A percentile compares a stretch with the other conserved stretches of the same genome.
Evolutionary conservation across 2,113 vertebrate species (phyloP).

Genomic region (Nyctereutes procyonoides): DNA sequence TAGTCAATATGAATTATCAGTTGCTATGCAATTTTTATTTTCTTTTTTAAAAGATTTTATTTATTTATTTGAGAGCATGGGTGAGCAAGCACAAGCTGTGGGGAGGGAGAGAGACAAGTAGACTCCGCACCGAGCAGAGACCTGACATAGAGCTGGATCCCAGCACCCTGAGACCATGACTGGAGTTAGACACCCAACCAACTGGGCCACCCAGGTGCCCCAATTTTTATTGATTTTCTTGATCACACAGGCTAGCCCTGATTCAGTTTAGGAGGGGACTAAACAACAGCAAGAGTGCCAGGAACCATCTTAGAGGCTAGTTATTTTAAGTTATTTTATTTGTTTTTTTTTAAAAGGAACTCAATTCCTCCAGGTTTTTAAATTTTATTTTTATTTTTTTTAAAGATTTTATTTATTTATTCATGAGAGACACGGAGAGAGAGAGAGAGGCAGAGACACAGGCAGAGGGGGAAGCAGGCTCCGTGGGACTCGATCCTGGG

Average conservation of each 20-base stretch:
- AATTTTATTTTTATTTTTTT: no score
- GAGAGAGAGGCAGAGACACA: not conserved
- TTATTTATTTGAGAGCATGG: not conserved
- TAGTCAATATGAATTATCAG: not conserved
- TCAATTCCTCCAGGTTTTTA: not conserved
- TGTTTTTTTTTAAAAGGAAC: not conserved
- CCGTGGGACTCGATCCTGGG: no score
- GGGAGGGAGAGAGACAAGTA: not conserved
- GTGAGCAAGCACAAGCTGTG: not conserved
- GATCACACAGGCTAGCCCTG: not conserved
- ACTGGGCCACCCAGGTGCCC: not conserved
- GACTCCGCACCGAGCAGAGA: not conserved
- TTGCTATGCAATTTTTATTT: not conserved
- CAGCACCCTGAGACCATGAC: not conserved
- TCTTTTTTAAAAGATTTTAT: not conserved
- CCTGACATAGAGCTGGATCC: not conserved
- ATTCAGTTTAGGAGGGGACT: not conserved
- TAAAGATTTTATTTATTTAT: not conserved
- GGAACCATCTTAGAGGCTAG: not conserved
- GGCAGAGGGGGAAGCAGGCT: no score
- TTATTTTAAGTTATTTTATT: not conserved
- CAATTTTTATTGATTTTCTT: not conserved
- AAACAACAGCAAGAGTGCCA: accelerated
- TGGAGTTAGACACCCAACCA: not conserved
- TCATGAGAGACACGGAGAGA: not conserved